Conservation (phyloP, 2,113 vertebrate species). For the Naja naja region DNA sequence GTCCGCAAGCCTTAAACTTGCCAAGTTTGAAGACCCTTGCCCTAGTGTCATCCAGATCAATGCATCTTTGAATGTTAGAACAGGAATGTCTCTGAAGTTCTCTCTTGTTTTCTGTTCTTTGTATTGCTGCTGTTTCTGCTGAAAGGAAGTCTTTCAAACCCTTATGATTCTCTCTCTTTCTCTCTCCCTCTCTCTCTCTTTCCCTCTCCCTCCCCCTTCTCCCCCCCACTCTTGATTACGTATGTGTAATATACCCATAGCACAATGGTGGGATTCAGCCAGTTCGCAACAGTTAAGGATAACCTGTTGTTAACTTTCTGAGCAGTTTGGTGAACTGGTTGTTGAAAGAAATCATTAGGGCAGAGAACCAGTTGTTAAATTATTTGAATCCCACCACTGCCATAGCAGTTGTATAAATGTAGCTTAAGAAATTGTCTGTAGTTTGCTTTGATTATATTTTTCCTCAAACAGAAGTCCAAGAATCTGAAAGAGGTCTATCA, state of each 20-base stretch:
- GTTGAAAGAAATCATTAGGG: no score
- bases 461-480: neutral
- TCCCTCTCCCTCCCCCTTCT: no score
- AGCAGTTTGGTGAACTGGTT: no score
- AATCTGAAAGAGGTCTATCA: neutral
- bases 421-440: neutral
- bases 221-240: no score
- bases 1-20: no score
- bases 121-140: neutral
- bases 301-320: no score
- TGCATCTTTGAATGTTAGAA: neutral
- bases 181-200: no score
- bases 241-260: neutral
- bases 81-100: neutral
- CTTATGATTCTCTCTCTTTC: neutral
- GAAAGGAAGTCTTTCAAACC: neutral
- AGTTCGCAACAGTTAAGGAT: no score
- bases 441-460: constrained; percentile 5
- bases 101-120: neutral
- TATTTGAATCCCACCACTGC: no score
- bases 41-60: neutral
- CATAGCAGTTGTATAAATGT: neutral
- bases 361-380: no score
- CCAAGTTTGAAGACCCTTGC: no score
- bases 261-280: no score